Conservation (phyloP, 2,888 invertebrate genomes). For the Drosophila buzzatii region DNA sequence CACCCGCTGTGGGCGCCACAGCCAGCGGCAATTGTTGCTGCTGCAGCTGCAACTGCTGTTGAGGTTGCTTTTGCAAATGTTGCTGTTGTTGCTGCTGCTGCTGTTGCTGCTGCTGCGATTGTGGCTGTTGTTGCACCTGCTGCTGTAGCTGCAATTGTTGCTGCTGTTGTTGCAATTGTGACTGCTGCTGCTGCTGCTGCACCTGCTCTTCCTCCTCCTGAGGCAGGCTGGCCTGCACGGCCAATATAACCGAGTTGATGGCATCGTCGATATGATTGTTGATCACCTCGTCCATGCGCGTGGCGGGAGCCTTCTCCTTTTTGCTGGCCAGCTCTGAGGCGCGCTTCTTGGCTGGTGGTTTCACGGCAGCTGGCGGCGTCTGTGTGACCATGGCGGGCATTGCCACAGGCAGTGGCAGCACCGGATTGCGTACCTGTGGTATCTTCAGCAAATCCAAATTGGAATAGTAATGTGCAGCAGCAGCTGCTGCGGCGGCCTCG, state of each 20-base stretch:
- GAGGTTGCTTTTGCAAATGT: background rate
- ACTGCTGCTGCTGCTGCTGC: conserved; percentile 6
- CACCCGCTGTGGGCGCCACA: background rate
- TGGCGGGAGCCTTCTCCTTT: conserved; percentile 62
- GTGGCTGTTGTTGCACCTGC: conserved; percentile 1
- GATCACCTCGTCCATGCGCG: conserved; percentile 82
- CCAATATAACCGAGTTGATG: conserved; percentile 82
- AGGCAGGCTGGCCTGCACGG: conserved; percentile 75
- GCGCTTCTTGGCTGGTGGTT: conserved; percentile 52
- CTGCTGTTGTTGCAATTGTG: background rate
- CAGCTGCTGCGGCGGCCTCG: conserved; percentile 29
- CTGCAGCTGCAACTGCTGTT: background rate
- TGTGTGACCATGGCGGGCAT: conserved; percentile 17
- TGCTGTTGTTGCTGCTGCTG: background rate
- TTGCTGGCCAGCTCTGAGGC: conserved; percentile 23
- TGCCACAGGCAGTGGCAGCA: conserved; percentile 28
- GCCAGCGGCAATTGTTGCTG: conserved; percentile 2
- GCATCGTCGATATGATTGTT: conserved; percentile 83
- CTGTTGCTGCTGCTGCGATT: background rate
- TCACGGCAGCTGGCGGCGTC: conserved; percentile 2
- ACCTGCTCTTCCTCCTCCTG: conserved; percentile 57
- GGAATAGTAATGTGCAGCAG: conserved; percentile 76
- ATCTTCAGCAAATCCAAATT: conserved; percentile 81
- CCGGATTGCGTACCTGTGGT: conserved; percentile 80
- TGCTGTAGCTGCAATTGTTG: background rate